Conservation (phyloP, 1,140 invertebrate species). For the Calephelis nemesis region DNA sequence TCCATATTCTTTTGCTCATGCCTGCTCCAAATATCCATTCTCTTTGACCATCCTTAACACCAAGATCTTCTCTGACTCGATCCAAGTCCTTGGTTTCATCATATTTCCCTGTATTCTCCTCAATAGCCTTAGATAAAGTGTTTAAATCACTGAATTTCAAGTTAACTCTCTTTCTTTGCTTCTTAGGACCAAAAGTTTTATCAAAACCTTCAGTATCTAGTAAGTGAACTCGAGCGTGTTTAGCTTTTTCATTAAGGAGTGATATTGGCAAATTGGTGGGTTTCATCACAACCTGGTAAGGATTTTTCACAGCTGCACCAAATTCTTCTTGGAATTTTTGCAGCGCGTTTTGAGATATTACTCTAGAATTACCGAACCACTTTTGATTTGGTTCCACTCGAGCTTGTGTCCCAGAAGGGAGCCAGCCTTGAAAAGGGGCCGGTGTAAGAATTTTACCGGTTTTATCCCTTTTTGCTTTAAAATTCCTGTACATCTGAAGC, state of each 20-base stretch:
- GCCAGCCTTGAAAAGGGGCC: constrained; percentile 95
- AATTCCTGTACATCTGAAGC: constrained; percentile 98
- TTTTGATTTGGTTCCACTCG: constrained; percentile 97
- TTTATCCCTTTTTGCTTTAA: constrained; percentile 95
- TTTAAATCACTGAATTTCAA: constrained; percentile 86
- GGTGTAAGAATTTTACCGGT: constrained; percentile 95
- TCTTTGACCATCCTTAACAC: constrained; percentile 86
- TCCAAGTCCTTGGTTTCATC: constrained; percentile 89
- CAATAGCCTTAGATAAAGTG: constrained; percentile 85
- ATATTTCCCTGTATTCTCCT: constrained; percentile 88
- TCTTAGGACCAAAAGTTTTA: constrained; percentile 96
- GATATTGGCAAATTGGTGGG: constrained; percentile 97
- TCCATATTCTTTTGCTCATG: constrained; percentile 98
- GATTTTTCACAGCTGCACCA: constrained; percentile 95
- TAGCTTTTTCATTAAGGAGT: constrained; percentile 95
- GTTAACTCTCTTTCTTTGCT: constrained; percentile 94
- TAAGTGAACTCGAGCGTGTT: constrained; percentile 94
- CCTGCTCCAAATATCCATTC: constrained; percentile 95
- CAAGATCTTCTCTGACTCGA: constrained; percentile 89
- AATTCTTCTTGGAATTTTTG: constrained; percentile 99
- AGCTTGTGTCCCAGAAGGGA: constrained; percentile 94
- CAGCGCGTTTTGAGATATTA: constrained; percentile 95
- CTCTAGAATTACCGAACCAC: constrained; percentile 97
- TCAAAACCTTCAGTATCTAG: constrained; percentile 97
- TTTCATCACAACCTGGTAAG: constrained; percentile 98